Conservation (phyloP, 2,113 vertebrate genomes). For the Sturnira hondurensis region DNA sequence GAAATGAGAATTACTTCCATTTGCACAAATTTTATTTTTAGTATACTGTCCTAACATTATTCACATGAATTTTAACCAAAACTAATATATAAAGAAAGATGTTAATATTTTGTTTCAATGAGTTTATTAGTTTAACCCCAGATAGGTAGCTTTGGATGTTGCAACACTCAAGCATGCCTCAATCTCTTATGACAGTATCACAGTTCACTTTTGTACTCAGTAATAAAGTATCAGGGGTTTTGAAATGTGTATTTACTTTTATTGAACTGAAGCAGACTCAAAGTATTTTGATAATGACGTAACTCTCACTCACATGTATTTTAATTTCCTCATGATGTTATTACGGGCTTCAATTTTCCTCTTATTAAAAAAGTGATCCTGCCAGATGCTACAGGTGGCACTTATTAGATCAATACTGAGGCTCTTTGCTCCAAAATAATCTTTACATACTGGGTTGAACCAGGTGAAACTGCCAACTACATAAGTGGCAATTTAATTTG, state of each 20-base stretch:
- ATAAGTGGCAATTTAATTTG: background rate
- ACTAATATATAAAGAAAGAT: background rate
- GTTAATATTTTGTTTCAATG: background rate
- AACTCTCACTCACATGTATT: background rate
- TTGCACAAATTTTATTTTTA: background rate
- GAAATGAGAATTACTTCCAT: background rate
- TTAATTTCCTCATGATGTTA: background rate
- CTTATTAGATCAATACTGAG: background rate
- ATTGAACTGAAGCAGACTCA: background rate
- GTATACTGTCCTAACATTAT: background rate
- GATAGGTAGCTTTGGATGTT: background rate
- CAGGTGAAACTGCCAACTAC: background rate
- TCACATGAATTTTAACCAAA: background rate
- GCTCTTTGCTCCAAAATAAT: background rate
- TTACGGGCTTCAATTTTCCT: background rate
- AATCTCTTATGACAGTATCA: background rate
- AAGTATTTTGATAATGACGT: background rate
- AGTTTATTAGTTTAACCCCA: background rate
- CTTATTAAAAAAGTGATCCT: background rate
- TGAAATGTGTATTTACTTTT: background rate
- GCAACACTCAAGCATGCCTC: background rate
- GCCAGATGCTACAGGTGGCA: background rate
- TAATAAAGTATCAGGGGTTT: background rate
- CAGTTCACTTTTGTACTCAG: background rate
- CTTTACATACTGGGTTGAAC: background rate